Percentiles rank a stretch among this genome's conserved stretches.
Conservation (phyloP, 2,797 vertebrate genomes). For the Rhabdomys pumilio region DNA sequence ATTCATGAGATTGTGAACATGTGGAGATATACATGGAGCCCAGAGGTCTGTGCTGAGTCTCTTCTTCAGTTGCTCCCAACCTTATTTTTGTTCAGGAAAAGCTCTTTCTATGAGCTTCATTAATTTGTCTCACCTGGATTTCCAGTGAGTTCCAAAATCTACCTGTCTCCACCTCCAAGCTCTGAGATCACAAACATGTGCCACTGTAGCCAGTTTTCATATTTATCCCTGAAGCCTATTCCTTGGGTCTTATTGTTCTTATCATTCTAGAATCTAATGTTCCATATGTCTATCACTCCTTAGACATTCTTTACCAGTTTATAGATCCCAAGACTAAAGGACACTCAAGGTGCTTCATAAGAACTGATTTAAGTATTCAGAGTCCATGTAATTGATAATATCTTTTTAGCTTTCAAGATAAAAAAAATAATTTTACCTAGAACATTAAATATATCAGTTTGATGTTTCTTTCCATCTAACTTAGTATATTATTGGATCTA, state of each 20-base stretch:
- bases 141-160: neutral
- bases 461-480: neutral
- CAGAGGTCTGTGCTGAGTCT: too few relatives aligned
- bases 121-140: neutral
- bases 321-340: neutral
- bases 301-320: neutral
- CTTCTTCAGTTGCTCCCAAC: neutral
- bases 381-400: neutral
- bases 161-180: neutral
- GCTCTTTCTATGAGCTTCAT: too few relatives aligned
- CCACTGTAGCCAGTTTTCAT: neutral
- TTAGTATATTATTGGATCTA: neutral
- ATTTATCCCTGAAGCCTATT: neutral
- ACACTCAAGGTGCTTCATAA: neutral
- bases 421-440: neutral
- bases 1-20: neutral
- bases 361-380: neutral
- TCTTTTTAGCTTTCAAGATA: neutral
- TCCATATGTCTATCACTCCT: neutral
- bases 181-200: neutral
- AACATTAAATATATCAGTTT: neutral
- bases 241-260: neutral
- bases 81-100: neutral
- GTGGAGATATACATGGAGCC: neutral
- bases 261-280: neutral